These are phyloP conservation scores for Todiramphus saurophagus DNA, from an alignment of 2,113 vertebrate genomes.

Conservation along the genomic window DNA sequence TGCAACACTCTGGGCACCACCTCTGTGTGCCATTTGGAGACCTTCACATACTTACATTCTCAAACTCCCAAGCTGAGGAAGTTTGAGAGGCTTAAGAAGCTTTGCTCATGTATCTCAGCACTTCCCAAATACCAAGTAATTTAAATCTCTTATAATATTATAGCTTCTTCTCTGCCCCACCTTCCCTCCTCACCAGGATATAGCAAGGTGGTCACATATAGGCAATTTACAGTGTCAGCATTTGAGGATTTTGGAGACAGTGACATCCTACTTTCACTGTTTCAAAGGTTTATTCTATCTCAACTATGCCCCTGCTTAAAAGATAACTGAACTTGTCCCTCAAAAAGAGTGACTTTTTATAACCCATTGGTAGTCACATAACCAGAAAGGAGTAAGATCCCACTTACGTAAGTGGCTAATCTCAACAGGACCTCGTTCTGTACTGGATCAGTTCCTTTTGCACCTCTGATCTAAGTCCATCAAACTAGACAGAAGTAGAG, in stretches of 20 bases:
- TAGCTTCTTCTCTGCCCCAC: background rate
- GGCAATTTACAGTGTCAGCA: background rate
- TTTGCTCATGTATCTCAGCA: background rate
- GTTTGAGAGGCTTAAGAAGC: background rate
- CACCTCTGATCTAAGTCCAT: background rate
- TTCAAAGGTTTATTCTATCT: background rate
- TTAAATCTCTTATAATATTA: background rate
- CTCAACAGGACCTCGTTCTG: background rate
- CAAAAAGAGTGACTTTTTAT: background rate
- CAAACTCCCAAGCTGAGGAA: background rate
- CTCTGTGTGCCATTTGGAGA: background rate
- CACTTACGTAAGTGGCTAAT: background rate
- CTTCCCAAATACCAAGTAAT: background rate
- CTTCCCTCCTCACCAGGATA: background rate
- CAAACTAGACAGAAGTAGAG: background rate
- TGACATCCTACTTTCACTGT: background rate
- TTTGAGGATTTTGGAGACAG: background rate
- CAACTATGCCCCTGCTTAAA: background rate
- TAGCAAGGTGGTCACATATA: background rate
- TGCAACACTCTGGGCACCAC: background rate
- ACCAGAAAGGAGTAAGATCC: background rate
- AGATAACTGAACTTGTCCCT: background rate
- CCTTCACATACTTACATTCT: background rate
- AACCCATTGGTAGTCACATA: background rate
- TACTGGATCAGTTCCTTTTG: background rate